Evolutionary conservation across 2,113 vertebrate genomes (phyloP), one percentile per base, ranked within the genome.

Genomic region (Taurulus bubalis): DNA sequence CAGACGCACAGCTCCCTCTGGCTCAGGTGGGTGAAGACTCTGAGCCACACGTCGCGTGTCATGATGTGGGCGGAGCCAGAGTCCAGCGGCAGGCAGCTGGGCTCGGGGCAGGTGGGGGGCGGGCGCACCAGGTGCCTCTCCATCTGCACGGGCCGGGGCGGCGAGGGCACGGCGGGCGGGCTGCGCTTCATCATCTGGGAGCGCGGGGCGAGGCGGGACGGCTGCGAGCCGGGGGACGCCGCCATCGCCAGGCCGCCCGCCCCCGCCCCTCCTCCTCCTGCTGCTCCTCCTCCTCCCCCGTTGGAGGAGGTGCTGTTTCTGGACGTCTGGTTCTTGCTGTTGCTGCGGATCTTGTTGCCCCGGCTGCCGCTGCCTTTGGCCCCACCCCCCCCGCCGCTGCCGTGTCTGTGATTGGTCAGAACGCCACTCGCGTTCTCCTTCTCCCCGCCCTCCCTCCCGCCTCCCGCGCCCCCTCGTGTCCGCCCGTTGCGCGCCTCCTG

Each of bases 91-190:
- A 98, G 93, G 12, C 96, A 96, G 92, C 96, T 96, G 1, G 97
- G 97, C 86, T 98, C 97, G 0, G 97, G 97, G 92, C 96, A 97
- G 91, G 96, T 86, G 0, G 97, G 97, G 0, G 97, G 97, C 0
- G 97, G 97, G 0, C 96, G 95, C 56, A 98, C 96, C 85, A 97
- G 94, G 55, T 98, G 97, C 12, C 97, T 82, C 91, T 97, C 97
- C 95, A 98, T 95, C 91, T 97, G 97, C 6, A 96, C 86, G 11
- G 96, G 96, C 10, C 94, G 91, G 2, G 97, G 96, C 0, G 95
- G 81, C 51, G 96, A 96, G n/a, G 96, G 96, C 75, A 96, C 95
- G 10, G 97, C 93, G 1, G 84, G 96, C 59, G 95, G 91, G 71
- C 93, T 92, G 90, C 97, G 95, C 89, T 96, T 96, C 90, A 97